Evolutionary conservation across 2,113 vertebrate species (phyloP).

Genomic region (Triplophysa dalaica): DNA sequence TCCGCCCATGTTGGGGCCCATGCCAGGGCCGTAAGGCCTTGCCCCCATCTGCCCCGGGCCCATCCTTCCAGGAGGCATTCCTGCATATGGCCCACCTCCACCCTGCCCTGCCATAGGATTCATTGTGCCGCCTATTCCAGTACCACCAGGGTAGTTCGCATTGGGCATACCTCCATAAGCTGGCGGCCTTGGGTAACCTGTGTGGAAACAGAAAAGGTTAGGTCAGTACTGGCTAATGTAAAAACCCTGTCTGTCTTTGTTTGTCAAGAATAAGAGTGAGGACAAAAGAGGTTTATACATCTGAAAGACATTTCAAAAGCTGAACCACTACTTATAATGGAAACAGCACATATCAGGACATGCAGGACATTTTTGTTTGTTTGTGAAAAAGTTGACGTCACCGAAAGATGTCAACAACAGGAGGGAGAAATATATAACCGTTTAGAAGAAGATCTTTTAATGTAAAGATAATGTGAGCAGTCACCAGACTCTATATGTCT

Average conservation of each 20-base stretch:
- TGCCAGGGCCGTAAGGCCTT: conserved; percentile 84
- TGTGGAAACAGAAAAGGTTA: background rate
- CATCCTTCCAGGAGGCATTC: conserved; percentile 87
- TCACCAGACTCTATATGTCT: background rate
- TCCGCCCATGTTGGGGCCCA: conserved; percentile 87
- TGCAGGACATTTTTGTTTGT: no score
- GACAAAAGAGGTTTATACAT: no score
- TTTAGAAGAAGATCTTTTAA: no score
- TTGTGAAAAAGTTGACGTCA: no score
- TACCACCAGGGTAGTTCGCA: conserved; percentile 89
- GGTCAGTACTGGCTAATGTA: background rate
- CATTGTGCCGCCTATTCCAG: conserved; percentile 85
- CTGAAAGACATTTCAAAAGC: no score
- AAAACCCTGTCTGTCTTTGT: background rate
- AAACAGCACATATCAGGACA: no score
- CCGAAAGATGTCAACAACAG: no score
- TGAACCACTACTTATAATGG: no score
- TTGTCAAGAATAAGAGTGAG: no score
- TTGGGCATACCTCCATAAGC: conserved; percentile 94
- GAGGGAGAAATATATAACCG: no score
- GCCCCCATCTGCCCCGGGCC: conserved; percentile 86
- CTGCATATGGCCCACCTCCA: conserved; percentile 83
- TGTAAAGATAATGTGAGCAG: no score
- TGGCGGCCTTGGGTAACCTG: conserved; percentile 92
- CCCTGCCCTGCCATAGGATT: conserved; percentile 90